A percentile compares a stretch with the other conserved stretches of the same genome.
Conservation (phyloP, 2,888 invertebrate genomes). For the Exephanes ischioxanthus region DNA sequence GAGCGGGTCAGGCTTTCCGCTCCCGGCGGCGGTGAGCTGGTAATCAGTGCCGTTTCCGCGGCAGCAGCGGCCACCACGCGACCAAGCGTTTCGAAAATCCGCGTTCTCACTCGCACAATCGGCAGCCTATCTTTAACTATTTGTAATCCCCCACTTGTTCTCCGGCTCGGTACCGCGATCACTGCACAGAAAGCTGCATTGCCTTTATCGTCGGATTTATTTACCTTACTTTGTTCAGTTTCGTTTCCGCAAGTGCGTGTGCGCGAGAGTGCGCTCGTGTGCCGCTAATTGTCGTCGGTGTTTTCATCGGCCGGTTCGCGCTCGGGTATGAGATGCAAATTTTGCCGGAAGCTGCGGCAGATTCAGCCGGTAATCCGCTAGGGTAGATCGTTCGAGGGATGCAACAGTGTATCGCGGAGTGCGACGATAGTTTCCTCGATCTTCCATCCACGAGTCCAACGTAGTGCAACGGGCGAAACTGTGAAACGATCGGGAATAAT, state of each 20-base stretch:
- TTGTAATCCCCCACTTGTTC: not conserved
- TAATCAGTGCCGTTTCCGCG: constrained; percentile 85
- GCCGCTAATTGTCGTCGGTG: not conserved
- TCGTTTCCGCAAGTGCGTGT: constrained; percentile 37
- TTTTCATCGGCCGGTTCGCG: not conserved
- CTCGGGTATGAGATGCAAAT: not conserved
- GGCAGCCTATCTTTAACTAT: not conserved
- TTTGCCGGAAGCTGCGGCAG: not conserved
- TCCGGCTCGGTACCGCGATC: constrained; percentile 12
- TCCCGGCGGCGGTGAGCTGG: constrained; percentile 79
- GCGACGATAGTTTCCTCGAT: constrained; percentile 28
- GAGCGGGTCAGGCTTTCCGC: constrained; percentile 75
- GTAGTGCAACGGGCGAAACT: constrained; percentile 14
- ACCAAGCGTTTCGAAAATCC: constrained; percentile 55
- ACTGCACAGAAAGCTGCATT: not conserved
- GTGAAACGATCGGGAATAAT: constrained; percentile 32
- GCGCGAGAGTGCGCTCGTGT: constrained; percentile 39
- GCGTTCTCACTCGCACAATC: constrained; percentile 5
- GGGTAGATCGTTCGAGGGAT: not conserved
- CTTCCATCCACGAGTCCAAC: not conserved
- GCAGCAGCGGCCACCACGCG: constrained; percentile 83
- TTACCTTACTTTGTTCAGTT: not conserved
- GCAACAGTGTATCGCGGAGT: constrained; percentile 1
- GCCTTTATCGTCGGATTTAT: not conserved
- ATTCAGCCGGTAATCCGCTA: constrained; percentile 3